A percentile compares a stretch with the other conserved stretches of the same genome.
These are phyloP conservation scores for Megatriorchis doriae DNA, from an alignment of 2,113 vertebrate species.

Conservation along the genomic window DNA sequence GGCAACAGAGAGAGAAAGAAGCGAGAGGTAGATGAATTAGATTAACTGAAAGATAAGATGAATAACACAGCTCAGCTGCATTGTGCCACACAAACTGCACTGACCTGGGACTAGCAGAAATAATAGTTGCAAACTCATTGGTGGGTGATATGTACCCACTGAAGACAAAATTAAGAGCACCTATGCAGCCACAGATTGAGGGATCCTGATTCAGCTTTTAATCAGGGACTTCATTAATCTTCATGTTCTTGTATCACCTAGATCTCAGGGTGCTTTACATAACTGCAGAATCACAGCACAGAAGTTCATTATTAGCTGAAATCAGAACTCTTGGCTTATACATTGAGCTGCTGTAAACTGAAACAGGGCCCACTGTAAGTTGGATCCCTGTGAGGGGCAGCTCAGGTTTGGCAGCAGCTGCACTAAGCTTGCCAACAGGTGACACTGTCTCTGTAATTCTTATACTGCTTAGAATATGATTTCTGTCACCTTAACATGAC, in stretches of 20 bases:
- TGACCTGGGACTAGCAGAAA: background rate
- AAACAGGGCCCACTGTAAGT: background rate
- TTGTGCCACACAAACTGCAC: background rate
- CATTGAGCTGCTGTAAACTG: background rate
- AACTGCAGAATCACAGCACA: background rate
- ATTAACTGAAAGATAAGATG: background rate
- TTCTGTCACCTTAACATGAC: background rate
- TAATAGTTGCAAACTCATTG: background rate
- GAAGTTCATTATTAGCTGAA: background rate
- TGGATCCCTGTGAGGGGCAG: background rate
- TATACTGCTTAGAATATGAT: background rate
- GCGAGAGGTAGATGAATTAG: background rate
- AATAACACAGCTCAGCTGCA: background rate
- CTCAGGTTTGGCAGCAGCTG: background rate
- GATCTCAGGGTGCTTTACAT: background rate
- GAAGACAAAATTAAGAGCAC: background rate
- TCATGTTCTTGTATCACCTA: background rate
- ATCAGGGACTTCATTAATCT: background rate
- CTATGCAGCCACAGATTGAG: background rate
- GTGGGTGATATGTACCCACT: background rate
- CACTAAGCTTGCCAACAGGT: background rate
- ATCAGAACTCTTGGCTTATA: background rate
- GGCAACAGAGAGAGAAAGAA: background rate
- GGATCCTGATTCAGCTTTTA: background rate
- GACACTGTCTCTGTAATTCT: background rate